These are phyloP conservation scores for Phragmatobia fuliginosa DNA, from an alignment of 2,888 invertebrate genomes.

Conservation along the genomic window DNA sequence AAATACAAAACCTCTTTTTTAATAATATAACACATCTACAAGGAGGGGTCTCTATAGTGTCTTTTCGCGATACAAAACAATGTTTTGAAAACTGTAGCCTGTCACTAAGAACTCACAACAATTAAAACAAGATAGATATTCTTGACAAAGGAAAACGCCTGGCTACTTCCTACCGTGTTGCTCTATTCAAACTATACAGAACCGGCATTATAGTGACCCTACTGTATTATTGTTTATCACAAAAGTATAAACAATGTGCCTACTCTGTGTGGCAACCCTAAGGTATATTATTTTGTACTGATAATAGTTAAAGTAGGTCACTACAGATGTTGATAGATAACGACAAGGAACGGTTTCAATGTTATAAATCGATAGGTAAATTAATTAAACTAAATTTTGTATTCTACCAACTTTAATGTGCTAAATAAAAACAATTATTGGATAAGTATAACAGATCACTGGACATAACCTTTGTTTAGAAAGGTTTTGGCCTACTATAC, in stretches of 20 bases:
- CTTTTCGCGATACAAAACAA: too few relatives aligned
- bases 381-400: background rate
- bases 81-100: too few relatives aligned
- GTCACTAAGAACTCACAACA: too few relatives aligned
- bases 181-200: background rate
- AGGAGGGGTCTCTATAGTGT: too few relatives aligned
- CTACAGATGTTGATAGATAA: slow-evolving; percentile 34
- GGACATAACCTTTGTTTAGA: too few relatives aligned
- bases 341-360: slow-evolving; percentile 34
- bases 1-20: too few relatives aligned
- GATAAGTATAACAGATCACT: too few relatives aligned
- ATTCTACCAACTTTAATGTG: background rate
- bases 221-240: background rate
- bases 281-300: slow-evolving; percentile 33
- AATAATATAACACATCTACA: too few relatives aligned
- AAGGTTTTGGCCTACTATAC: too few relatives aligned
- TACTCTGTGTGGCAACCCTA: slow-evolving; percentile 11
- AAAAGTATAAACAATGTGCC: background rate
- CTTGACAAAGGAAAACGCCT: too few relatives aligned
- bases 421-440: background rate
- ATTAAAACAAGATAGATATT: too few relatives aligned
- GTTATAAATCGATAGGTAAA: slow-evolving; percentile 21
- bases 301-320: slow-evolving; percentile 46
- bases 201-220: background rate
- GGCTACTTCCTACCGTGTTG: too few relatives aligned